phyloP scores from a whole-genome alignment of 2,888 invertebrate species.

The Dorcus parallelipipedus region DNA sequence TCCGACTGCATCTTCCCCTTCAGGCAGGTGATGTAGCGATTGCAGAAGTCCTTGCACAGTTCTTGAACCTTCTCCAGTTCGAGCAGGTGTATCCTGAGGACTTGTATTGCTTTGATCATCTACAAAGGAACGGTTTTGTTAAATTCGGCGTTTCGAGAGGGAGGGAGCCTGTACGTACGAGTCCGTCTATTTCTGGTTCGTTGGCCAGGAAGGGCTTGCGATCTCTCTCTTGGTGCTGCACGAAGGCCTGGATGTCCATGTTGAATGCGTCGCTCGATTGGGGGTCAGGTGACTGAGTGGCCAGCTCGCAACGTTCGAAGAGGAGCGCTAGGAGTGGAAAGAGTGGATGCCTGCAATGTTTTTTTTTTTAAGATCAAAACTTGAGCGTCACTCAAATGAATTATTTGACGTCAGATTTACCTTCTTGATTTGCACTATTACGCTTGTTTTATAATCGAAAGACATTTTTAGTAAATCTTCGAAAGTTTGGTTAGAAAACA shows the following conservation, averaged over 20 bases:
- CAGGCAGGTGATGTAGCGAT: constrained; percentile 85
- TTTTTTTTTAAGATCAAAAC: no score
- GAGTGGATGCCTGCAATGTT: constrained; percentile 77
- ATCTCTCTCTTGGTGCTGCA: constrained; percentile 85
- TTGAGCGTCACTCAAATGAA: no score
- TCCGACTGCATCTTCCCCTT: constrained; percentile 90
- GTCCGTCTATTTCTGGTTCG: constrained; percentile 91
- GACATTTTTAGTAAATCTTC: no score
- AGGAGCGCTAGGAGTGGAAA: constrained; percentile 89
- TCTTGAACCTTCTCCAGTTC: constrained; percentile 94
- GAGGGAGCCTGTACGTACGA: constrained; percentile 57
- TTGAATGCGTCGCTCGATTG: constrained; percentile 76
- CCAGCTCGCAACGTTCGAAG: constrained; percentile 95
- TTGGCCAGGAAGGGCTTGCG: constrained; percentile 82
- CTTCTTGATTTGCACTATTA: no score
- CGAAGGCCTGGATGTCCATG: constrained; percentile 84
- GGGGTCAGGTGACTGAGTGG: constrained; percentile 88
- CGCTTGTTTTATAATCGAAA: no score
- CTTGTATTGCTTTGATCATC: constrained; percentile 88
- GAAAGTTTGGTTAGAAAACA: no score
- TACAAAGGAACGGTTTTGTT: constrained; percentile 38
- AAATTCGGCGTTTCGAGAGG: not conserved
- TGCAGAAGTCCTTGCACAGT: constrained; percentile 91
- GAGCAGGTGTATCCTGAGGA: constrained; percentile 84
- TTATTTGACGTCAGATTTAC: no score